Evolutionary conservation across 2,113 vertebrate genomes (phyloP), one percentile per base, ranked within the genome.

Genomic region (Sialia sialis): DNA sequence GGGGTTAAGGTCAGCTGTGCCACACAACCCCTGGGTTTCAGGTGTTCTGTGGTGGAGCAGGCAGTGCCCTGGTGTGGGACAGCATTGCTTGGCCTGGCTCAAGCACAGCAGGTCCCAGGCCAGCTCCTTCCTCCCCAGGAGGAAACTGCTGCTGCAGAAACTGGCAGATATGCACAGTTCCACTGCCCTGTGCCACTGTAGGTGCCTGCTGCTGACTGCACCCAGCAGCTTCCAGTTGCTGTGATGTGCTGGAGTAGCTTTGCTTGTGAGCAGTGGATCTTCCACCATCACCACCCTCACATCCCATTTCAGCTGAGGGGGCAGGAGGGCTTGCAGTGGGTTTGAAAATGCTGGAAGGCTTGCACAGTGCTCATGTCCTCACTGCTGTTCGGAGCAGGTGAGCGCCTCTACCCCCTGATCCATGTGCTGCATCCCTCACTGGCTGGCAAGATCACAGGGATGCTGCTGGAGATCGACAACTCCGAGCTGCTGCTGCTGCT

Each of bases 391-490:
- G 84, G 48, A 43, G 51, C 96, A 99, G 99, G 99, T 64, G 99
- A 99, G 84, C 98, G 98, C 30, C 96, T 99, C 84, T 99, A 99
- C 94, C 98, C 99, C 2, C 97, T 99, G 48, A 98, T 99, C 95
- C 98, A 98, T 0, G 34, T 95, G 3, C 63, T 98, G 93, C 98
- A 99, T 13, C 96, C 98, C 14, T 94, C 93, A 0, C 85, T 99
- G 97, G 99, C 99, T 0, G 98, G 99, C 56, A 99, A 99, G 97
- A 99, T 99, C 95, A 99, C 99, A 0, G 99, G 99, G 75, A 99
- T 99, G 99, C 97, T 99, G 97, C 97, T 99, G 90, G 99, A 99
- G 97, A 99, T 99, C 0, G 99, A 99, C 97, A 99, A 99, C 96
- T 99, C 99, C 0, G 99, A 99, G 97, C 98, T 99, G 94, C 97